Conservation (phyloP, 2,888 invertebrate genomes). For the Leucania comma region DNA sequence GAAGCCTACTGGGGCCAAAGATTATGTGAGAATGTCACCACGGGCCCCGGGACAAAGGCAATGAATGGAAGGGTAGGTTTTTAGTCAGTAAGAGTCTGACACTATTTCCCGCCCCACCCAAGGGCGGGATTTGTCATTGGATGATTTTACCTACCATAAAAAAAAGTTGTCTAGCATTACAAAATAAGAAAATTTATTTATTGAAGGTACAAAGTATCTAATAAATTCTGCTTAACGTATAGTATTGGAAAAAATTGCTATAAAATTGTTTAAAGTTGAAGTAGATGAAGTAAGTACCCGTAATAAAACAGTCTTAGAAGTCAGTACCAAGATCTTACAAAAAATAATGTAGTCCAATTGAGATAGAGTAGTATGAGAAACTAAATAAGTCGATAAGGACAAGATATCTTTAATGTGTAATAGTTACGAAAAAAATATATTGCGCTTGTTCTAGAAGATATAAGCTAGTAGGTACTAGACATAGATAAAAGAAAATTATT, state of each 20-base stretch:
- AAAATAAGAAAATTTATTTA: too few species aligned
- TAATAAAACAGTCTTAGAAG: neutral
- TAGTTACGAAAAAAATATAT: too few species aligned
- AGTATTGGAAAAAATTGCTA: neutral
- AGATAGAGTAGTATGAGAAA: neutral
- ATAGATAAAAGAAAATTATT: conserved; percentile 20
- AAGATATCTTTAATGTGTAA: neutral
- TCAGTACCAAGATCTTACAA: neutral
- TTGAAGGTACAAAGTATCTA: neutral
- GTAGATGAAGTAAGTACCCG: neutral
- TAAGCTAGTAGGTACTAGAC: conserved; percentile 1
- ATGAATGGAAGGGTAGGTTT: too few species aligned
- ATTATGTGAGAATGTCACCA: too few species aligned
- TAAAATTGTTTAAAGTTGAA: neutral
- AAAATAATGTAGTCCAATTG: neutral
- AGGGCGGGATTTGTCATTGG: too few species aligned
- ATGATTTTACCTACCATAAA: too few species aligned
- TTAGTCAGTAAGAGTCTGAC: too few species aligned
- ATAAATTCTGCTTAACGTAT: neutral
- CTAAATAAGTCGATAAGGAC: neutral
- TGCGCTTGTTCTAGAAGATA: conserved; percentile 6
- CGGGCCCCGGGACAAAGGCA: too few species aligned
- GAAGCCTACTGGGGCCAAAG: too few species aligned
- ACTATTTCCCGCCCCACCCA: too few species aligned
- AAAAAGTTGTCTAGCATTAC: too few species aligned